Evolutionary conservation across 2,113 vertebrate species (phyloP).

Genomic region (Scytalopus superciliaris): DNA sequence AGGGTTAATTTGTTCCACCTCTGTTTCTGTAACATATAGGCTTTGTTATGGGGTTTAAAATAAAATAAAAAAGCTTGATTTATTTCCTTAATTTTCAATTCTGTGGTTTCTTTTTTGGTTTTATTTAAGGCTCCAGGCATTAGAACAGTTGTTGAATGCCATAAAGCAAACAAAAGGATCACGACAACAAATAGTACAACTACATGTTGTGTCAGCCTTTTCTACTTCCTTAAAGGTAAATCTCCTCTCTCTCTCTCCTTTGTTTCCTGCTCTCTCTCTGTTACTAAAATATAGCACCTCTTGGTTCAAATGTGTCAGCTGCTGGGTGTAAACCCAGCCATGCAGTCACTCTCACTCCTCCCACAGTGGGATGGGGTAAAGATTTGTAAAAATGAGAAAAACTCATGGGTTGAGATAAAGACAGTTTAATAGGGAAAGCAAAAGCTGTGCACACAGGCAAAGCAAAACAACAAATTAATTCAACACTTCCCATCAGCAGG

Average conservation of each 20-base stretch:
- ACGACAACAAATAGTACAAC: slow-evolving; percentile 83
- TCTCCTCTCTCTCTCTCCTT: background rate
- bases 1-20: background rate
- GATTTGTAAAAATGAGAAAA: background rate
- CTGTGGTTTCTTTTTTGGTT: background rate
- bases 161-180: slow-evolving; percentile 88
- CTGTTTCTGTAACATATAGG: background rate
- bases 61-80: background rate
- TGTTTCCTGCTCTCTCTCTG: background rate
- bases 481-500: background rate
- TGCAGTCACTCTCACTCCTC: background rate
- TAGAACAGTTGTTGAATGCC: slow-evolving; percentile 85
- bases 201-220: slow-evolving; percentile 84
- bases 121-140: slow-evolving; percentile 78
- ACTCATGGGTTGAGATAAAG: background rate
- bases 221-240: slow-evolving; percentile 88
- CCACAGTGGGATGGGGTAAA: background rate
- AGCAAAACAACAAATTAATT: background rate
- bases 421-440: background rate
- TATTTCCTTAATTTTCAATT: background rate
- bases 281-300: background rate
- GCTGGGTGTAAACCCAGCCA: background rate
- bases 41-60: background rate
- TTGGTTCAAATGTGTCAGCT: background rate
- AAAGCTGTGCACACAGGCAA: background rate